Percentiles rank a stretch among this genome's conserved stretches.
Conservation (phyloP, 2,888 invertebrate species). For the Cantharis nigra region DNA sequence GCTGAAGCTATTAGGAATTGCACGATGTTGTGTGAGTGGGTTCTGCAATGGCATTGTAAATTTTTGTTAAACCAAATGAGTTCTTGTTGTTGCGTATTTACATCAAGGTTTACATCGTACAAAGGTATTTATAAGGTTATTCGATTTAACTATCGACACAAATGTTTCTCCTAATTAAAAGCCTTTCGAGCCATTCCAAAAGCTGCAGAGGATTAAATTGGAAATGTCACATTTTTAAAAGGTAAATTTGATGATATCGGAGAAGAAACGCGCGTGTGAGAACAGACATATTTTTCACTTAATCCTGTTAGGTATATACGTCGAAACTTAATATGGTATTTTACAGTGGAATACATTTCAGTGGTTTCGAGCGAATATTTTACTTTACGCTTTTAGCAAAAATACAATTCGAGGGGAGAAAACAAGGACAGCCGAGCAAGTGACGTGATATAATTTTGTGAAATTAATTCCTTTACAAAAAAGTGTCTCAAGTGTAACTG, state of each 20-base stretch:
- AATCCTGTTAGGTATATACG: slow-evolving; percentile 26
- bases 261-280: slow-evolving; percentile 9
- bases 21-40: slow-evolving; percentile 30
- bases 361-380: slow-evolving; percentile 15
- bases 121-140: not conserved
- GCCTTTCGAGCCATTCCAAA: not conserved
- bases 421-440: slow-evolving; percentile 3
- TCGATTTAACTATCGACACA: not conserved
- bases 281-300: slow-evolving; percentile 24
- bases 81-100: slow-evolving; percentile 12
- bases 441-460: slow-evolving; percentile 13
- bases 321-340: slow-evolving; percentile 26
- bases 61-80: slow-evolving; percentile 23
- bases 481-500: slow-evolving; percentile 20
- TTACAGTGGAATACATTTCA: slow-evolving; percentile 23
- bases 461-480: slow-evolving; percentile 21
- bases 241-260: not conserved
- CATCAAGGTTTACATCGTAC: not conserved
- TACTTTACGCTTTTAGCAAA: not conserved
- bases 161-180: not conserved
- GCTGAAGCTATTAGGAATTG: slow-evolving; percentile 34
- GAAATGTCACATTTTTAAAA: not conserved
- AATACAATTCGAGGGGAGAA: not conserved
- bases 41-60: slow-evolving; percentile 18
- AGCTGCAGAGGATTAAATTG: not conserved